Conservation (phyloP, 1,140 invertebrate species). For the Idris sp. region DNA sequence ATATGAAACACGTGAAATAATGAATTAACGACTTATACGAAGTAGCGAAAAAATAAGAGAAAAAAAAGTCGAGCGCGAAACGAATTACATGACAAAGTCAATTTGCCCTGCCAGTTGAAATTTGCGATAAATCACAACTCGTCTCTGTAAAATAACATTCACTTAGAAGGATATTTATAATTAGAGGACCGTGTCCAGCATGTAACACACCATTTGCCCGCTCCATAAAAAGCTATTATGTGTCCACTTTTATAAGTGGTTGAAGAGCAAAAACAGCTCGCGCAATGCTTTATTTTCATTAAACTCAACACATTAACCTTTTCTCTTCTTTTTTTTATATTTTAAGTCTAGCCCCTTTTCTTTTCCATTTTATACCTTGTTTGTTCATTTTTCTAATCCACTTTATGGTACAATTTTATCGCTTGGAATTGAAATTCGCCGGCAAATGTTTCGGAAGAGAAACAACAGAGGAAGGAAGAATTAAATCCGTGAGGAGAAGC, state of each 20-base stretch:
- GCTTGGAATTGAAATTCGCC: conserved; percentile 21
- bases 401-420: conserved; percentile 10
- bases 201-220: conserved; percentile 24
- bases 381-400: not conserved
- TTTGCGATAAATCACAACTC: no score
- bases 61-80: no score
- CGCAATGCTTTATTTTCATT: conserved; percentile 44
- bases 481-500: not conserved
- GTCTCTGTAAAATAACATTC: conserved; percentile 23
- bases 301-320: conserved; percentile 17
- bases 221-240: conserved; percentile 41
- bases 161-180: conserved; percentile 48
- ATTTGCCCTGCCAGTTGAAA: no score
- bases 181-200: conserved; percentile 18
- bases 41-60: no score
- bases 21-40: no score
- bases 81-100: no score
- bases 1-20: no score
- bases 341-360: no score
- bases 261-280: conserved; percentile 24
- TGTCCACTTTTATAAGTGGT: conserved; percentile 45
- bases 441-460: not conserved
- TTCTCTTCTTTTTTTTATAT: not conserved
- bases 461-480: not conserved
- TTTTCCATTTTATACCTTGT: not conserved